These are phyloP conservation scores for Meiosimyza platycephala DNA, from an alignment of 2,888 invertebrate genomes.

Conservation along the genomic window DNA sequence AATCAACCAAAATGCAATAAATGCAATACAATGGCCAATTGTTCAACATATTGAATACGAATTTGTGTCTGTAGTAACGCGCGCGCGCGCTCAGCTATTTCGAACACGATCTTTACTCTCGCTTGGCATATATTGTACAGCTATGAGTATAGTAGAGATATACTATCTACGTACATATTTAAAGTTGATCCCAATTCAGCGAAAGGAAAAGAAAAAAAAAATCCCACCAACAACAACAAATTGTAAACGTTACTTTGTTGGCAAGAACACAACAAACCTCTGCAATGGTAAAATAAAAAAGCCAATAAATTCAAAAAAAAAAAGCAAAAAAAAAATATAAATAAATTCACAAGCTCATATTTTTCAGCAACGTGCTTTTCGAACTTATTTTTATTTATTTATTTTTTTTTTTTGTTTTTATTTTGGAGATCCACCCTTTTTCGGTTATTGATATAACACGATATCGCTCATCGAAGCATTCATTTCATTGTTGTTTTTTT, in stretches of 20 bases:
- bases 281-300: constrained; percentile 41
- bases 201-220: constrained; percentile 12
- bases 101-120: constrained; percentile 27
- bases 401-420: too few relatives aligned
- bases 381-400: constrained; percentile 20
- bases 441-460: constrained; percentile 66
- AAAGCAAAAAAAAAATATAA: constrained; percentile 43
- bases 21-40: constrained; percentile 38
- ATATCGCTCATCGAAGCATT: constrained; percentile 47
- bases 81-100: constrained; percentile 36
- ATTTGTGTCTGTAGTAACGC: constrained; percentile 38
- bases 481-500: constrained; percentile 8
- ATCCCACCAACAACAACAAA: background rate
- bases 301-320: constrained; percentile 43
- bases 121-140: constrained; percentile 1
- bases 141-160: background rate
- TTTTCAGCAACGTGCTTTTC: constrained; percentile 24
- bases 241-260: constrained; percentile 28
- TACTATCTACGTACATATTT: background rate
- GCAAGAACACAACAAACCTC: constrained; percentile 35
- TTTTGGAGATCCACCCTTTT: constrained; percentile 64
- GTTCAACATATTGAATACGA: constrained; percentile 40
- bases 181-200: constrained; percentile 22
- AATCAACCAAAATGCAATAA: constrained; percentile 25
- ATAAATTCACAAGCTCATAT: constrained; percentile 38